Evolutionary conservation across 2,888 invertebrate species (phyloP).

Genomic region (Nineta flava): DNA sequence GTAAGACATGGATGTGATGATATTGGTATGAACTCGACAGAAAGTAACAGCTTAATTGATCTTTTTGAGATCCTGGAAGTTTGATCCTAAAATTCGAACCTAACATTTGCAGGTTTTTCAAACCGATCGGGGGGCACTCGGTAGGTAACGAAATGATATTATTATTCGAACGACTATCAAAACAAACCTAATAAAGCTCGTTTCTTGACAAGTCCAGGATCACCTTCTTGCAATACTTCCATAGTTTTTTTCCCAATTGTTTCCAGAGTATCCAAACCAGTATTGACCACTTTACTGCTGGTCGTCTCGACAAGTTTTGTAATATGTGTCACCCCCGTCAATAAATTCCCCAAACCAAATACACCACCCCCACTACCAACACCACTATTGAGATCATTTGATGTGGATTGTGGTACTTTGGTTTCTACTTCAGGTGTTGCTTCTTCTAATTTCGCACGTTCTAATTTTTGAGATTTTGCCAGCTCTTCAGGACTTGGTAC

Average conservation of each 20-base stretch:
- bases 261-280: slow-evolving; percentile 77
- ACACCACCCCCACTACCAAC: slow-evolving; percentile 13
- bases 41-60: no score
- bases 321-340: slow-evolving; percentile 44
- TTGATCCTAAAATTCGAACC: no score
- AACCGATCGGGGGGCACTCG: no score
- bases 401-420: not conserved
- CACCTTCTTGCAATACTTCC: slow-evolving; percentile 83
- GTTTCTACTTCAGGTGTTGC: not conserved
- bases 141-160: no score
- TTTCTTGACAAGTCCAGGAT: slow-evolving; percentile 72
- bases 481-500: slow-evolving; percentile 70
- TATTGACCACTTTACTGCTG: slow-evolving; percentile 56
- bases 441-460: slow-evolving; percentile 8
- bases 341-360: slow-evolving; percentile 43
- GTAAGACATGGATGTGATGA: no score
- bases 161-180: no score
- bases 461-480: slow-evolving; percentile 32
- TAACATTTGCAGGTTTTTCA: no score
- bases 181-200: slow-evolving; percentile 32
- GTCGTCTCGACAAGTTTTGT: slow-evolving; percentile 56
- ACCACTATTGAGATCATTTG: not conserved
- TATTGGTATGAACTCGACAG: no score
- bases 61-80: no score
- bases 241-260: slow-evolving; percentile 90